phyloP scores from a whole-genome alignment of 2,888 invertebrate species.

The Cryptophagus acutangulus region DNA sequence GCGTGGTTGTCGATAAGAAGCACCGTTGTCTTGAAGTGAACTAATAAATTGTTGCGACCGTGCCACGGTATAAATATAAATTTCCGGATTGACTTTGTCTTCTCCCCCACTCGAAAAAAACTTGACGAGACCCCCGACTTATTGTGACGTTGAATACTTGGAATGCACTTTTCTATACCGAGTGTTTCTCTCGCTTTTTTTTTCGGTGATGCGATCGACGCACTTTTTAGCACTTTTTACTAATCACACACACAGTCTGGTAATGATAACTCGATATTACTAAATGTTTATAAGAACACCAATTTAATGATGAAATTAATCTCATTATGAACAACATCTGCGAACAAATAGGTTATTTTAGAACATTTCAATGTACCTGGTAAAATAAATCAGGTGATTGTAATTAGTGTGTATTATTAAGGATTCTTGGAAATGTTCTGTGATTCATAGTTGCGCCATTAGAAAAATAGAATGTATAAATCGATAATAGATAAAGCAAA shows the following conservation, averaged over 20 bases:
- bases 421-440: no score
- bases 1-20: background rate
- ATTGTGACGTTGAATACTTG: constrained; percentile 9
- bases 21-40: constrained; percentile 81
- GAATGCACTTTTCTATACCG: constrained; percentile 8
- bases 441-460: no score
- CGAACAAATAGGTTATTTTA: constrained; percentile 7
- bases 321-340: constrained; percentile 38
- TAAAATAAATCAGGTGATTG: no score
- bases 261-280: constrained; percentile 36
- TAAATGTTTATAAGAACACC: constrained; percentile 40
- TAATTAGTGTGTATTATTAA: no score
- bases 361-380: no score
- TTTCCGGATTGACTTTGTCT: background rate
- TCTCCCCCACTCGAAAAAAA: no score
- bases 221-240: constrained; percentile 11
- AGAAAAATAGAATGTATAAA: no score
- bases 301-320: constrained; percentile 33
- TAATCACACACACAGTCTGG: constrained; percentile 37
- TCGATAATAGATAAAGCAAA: no score
- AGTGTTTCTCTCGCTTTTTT: background rate
- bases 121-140: background rate
- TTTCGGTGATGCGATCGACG: background rate
- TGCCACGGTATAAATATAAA: no score
- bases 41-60: constrained; percentile 70